A percentile compares a stretch with the other conserved stretches of the same genome.
phyloP scores from a whole-genome alignment of 2,113 vertebrate genomes.

The Camelus dromedarius region DNA sequence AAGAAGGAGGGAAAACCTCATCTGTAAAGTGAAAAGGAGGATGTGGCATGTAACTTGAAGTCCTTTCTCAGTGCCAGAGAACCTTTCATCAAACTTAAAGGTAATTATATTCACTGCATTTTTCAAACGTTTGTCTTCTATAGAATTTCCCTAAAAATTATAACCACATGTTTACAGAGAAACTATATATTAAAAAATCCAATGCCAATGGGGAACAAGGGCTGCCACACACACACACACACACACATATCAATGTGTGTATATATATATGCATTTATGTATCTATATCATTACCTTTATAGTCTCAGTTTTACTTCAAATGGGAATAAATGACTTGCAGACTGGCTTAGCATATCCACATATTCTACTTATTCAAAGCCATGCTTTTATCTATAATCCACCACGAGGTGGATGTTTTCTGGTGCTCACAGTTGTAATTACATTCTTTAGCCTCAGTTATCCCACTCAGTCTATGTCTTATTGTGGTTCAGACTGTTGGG shows the following conservation, averaged over 20 bases:
- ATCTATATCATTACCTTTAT: neutral
- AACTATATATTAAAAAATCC: conserved; percentile 51
- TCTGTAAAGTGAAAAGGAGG: conserved; percentile 72
- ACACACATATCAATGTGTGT: neutral
- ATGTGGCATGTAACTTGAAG: conserved; percentile 62
- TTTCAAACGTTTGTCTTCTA: conserved; percentile 63
- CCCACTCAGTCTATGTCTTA: too few species aligned
- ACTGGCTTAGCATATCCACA: neutral
- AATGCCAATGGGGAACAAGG: conserved; percentile 15
- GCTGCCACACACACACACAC: neutral
- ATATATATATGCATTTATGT: neutral
- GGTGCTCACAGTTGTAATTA: neutral
- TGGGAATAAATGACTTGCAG: neutral
- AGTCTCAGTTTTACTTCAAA: conserved; percentile 47
- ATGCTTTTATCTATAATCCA: neutral
- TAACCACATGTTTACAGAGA: conserved; percentile 44
- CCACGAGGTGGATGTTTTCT: neutral
- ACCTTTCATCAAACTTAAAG: conserved; percentile 65
- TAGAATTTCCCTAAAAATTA: conserved; percentile 64
- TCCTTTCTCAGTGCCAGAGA: conserved; percentile 56
- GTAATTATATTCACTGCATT: conserved; percentile 41
- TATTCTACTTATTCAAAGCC: neutral
- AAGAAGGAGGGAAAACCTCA: conserved; percentile 42
- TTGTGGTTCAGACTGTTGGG: neutral
- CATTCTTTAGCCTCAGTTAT: neutral